A percentile compares a stretch with the other conserved stretches of the same genome.
These are phyloP conservation scores for Heliconius nattereri DNA, from an alignment of 1,140 invertebrate genomes.

Conservation along the genomic window DNA sequence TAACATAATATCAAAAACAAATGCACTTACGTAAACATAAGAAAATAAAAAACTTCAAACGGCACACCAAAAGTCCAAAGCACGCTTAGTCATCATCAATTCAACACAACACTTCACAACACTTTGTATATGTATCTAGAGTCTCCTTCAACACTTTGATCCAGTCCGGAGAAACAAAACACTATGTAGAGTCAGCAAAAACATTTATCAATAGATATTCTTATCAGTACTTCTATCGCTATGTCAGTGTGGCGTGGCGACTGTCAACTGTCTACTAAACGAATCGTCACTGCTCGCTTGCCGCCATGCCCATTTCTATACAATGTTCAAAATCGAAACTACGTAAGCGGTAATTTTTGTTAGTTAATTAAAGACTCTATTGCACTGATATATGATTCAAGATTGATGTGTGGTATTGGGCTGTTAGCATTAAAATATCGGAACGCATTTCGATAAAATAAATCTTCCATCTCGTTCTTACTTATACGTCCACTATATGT, in stretches of 20 bases:
- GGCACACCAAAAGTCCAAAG: conserved; percentile 45
- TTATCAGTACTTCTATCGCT: conserved; percentile 78
- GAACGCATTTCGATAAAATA: conserved; percentile 51
- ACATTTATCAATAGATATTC: conserved; percentile 69
- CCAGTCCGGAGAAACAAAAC: conserved; percentile 38
- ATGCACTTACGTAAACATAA: conserved; percentile 33
- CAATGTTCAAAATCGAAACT: conserved; percentile 35
- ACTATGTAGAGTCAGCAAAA: conserved; percentile 54
- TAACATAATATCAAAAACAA: background rate
- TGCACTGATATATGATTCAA: conserved; percentile 20
- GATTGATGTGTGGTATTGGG: background rate
- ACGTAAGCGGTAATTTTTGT: conserved; percentile 15
- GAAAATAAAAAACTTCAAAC: conserved; percentile 36
- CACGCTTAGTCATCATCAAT: conserved; percentile 54
- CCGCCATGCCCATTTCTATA: conserved; percentile 79
- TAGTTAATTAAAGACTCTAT: conserved; percentile 41
- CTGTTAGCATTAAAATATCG: conserved; percentile 20
- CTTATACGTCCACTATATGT: conserved; percentile 43
- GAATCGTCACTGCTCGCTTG: conserved; percentile 76
- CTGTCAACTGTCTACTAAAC: conserved; percentile 81
- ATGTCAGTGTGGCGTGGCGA: conserved; percentile 79
- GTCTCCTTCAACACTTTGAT: conserved; percentile 23
- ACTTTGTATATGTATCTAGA: conserved; percentile 32
- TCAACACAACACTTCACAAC: conserved; percentile 66
- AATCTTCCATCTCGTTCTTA: conserved; percentile 58